Percentiles rank a stretch among this genome's conserved stretches.
Conservation (phyloP, 2,113 vertebrate species). For the Arizona elegans region DNA sequence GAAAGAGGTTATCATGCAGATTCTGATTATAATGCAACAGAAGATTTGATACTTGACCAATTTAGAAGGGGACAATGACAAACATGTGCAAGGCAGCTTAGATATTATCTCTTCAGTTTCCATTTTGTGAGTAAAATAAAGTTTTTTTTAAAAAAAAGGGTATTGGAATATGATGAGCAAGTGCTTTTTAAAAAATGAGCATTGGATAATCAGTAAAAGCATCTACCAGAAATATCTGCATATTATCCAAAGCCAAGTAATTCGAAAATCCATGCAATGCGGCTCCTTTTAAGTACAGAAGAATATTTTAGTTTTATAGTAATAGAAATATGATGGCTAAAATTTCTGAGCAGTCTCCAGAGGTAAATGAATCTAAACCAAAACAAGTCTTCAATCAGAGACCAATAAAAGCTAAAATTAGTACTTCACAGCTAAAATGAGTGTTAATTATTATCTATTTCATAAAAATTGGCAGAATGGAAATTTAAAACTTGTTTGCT, state of each 20-base stretch:
- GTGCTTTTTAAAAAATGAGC: neutral
- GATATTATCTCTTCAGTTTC: neutral
- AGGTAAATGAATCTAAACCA: neutral
- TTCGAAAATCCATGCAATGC: neutral
- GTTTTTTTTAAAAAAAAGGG: neutral
- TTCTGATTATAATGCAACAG: neutral
- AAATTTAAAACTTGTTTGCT: conserved; percentile 19
- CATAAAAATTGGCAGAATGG: conserved; percentile 22
- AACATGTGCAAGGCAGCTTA: neutral
- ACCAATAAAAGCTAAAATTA: neutral
- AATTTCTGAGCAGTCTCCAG: neutral
- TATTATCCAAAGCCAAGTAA: neutral
- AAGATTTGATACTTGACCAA: neutral
- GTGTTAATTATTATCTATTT: conserved; percentile 18
- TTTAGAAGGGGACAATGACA: neutral
- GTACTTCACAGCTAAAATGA: neutral
- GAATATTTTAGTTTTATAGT: neutral
- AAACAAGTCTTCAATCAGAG: neutral
- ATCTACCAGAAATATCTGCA: conserved; percentile 9
- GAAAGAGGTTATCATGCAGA: neutral
- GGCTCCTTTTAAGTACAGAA: neutral
- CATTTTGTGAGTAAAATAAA: neutral
- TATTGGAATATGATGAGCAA: neutral
- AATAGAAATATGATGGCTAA: neutral
- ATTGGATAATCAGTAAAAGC: conserved; percentile 2